Base-by-base conservation (phyloP, 1,140 invertebrate genomes). In the Melipona quadrifasciata region DNA sequence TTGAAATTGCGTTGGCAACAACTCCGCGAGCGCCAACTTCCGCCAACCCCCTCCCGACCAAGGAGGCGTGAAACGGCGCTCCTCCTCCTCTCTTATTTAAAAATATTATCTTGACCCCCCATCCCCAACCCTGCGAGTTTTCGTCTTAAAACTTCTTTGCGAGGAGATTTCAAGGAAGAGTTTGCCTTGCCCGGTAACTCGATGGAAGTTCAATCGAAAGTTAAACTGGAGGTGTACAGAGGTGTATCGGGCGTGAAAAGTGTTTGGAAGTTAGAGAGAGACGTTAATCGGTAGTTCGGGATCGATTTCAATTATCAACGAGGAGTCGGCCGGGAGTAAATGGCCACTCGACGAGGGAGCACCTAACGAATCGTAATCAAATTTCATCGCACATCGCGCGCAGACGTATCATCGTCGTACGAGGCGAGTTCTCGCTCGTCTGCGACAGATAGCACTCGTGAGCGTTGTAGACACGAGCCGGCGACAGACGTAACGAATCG, bases 401-500 rank as follows among this genome's bases (percentile, higher is more conserved):
- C 39, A 47, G 39, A 8, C 39, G 39, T 10, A 47, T 47, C 39
- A 11, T 47, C 39, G 39, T 47, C 39, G 39, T 39, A 39, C 39
- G 39, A 39, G 39, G 39, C 39, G 39, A 39, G 39, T 39, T 39
- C 39, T 39, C 39, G 39, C 8, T 8, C 39, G 0, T 47, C 39
- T 39, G 39, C 39, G 39, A 4, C 8, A 39, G 6, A 39, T 39
- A 39, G 6, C 39, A 39, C 39, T 47, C 39, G 39, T 47, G 8
- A 47, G 8, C 39, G 39, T 47, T 47, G 39, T 47, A 55, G 61
- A 68, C 72, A 27, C 51, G 70, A 8, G 47, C n/a, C n/a, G 47
- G 21, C 27, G 71, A 82, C 80, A 67, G 51, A 67, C 80, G 51
- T 82, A 76, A 82, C 73, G 80, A 82, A 82, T 82, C 72, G 80